A percentile compares a stretch with the other conserved stretches of the same genome.
Evolutionary conservation across 2,113 vertebrate genomes (phyloP).

Genomic region (Anas platyrhynchos): DNA sequence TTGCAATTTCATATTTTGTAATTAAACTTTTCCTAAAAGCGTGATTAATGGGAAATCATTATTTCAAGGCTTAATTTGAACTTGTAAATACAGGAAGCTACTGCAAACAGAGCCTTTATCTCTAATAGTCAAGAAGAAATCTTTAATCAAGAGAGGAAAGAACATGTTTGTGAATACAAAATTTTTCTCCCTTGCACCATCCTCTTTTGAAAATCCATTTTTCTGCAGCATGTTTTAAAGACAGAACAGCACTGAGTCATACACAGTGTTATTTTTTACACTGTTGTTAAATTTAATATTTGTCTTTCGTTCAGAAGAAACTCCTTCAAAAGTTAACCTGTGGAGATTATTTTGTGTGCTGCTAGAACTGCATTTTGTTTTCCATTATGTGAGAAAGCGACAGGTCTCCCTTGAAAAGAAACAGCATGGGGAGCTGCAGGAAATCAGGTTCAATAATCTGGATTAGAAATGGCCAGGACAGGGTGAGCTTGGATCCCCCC

Average conservation of each 20-base stretch:
- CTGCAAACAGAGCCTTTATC: neutral
- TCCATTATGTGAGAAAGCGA: neutral
- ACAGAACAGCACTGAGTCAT: neutral
- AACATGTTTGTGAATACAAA: neutral
- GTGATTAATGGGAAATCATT: neutral
- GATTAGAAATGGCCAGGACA: neutral
- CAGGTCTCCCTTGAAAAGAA: neutral
- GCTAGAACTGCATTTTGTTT: neutral
- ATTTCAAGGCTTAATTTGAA: constrained; percentile 2
- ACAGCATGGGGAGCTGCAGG: neutral
- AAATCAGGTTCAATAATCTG: neutral
- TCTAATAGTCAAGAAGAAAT: neutral
- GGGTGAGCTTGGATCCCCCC: neutral
- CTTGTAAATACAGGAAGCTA: neutral
- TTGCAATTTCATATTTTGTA: neutral
- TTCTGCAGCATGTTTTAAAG: neutral
- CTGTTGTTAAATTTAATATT: neutral
- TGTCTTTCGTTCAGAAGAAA: neutral
- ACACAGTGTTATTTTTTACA: neutral
- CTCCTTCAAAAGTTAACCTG: neutral
- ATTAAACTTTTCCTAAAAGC: neutral
- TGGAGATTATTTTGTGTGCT: neutral
- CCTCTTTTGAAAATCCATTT: neutral
- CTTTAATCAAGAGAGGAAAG: neutral
- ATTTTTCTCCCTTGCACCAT: neutral